Percentiles rank a stretch among this genome's conserved stretches.
These are phyloP conservation scores for Athalia cordata DNA, from an alignment of 2,888 invertebrate species.

Conservation along the genomic window DNA sequence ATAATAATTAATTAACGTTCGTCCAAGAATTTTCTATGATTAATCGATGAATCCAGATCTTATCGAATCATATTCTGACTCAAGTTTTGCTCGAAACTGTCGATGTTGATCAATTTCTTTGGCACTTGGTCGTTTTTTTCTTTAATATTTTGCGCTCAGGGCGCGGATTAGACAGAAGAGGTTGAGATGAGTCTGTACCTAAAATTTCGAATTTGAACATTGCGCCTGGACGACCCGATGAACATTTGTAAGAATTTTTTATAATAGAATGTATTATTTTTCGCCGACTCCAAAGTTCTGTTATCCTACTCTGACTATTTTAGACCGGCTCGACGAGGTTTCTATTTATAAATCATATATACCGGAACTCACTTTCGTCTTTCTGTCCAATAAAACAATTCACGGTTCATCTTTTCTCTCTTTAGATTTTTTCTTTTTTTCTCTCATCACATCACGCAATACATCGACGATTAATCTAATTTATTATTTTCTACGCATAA, in stretches of 20 bases:
- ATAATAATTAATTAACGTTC: too few relatives aligned
- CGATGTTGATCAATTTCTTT: too few relatives aligned
- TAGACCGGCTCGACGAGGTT: neutral
- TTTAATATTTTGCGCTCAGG: too few relatives aligned
- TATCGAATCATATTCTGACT: too few relatives aligned
- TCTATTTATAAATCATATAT: conserved; percentile 6
- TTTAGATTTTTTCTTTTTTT: neutral
- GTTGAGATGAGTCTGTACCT: neutral
- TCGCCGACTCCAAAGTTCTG: too few relatives aligned
- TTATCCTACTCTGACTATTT: neutral
- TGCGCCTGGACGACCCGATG: too few relatives aligned
- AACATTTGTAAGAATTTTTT: too few relatives aligned
- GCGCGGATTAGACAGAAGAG: too few relatives aligned
- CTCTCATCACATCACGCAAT: neutral
- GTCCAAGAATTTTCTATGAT: too few relatives aligned
- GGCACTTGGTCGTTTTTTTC: too few relatives aligned
- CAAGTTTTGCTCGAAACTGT: too few relatives aligned
- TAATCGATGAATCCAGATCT: too few relatives aligned
- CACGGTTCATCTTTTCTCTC: neutral
- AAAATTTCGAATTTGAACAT: neutral
- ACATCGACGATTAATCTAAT: neutral
- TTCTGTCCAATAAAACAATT: neutral
- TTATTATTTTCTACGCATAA: neutral
- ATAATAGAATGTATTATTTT: neutral
- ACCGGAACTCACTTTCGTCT: conserved; percentile 13